phyloP scores from a whole-genome alignment of 2,797 vertebrate genomes.

The Bucorvus abyssinicus region DNA sequence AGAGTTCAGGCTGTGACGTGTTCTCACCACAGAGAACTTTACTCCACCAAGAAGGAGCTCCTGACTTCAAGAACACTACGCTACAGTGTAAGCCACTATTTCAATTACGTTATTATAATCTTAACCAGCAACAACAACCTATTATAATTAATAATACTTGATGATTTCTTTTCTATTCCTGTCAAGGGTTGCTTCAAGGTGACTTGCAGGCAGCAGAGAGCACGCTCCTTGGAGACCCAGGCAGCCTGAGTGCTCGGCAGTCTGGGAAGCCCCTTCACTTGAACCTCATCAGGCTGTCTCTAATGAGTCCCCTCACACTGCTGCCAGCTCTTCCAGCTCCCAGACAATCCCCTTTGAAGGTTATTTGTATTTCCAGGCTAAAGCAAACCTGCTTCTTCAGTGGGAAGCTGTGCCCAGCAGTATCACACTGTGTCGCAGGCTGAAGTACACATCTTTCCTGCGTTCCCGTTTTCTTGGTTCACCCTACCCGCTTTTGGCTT shows the following conservation, averaged over 20 bases:
- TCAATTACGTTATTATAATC: conserved; percentile 46
- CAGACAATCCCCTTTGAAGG: background rate
- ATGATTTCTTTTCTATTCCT: conserved; percentile 38
- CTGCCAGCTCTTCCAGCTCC: background rate
- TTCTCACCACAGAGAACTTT: background rate
- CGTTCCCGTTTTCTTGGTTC: background rate
- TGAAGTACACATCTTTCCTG: background rate
- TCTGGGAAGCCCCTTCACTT: background rate
- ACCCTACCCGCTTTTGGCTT: background rate
- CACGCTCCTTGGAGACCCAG: background rate
- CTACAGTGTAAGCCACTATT: background rate
- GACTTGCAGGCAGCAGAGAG: background rate
- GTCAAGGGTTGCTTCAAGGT: conserved; percentile 41
- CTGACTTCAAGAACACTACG: background rate
- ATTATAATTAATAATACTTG: conserved; percentile 57
- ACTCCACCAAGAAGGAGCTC: background rate
- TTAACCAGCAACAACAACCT: conserved; percentile 39
- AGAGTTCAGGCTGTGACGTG: background rate
- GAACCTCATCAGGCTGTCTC: background rate
- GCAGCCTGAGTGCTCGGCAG: background rate
- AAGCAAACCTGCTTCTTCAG: background rate
- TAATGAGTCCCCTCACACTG: background rate
- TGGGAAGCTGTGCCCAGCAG: background rate
- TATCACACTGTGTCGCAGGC: accelerated
- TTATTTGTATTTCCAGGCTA: background rate